Percentiles rank a stretch among this genome's conserved stretches.
phyloP scores from a whole-genome alignment of 2,113 vertebrate genomes.

The Candoia aspera region DNA sequence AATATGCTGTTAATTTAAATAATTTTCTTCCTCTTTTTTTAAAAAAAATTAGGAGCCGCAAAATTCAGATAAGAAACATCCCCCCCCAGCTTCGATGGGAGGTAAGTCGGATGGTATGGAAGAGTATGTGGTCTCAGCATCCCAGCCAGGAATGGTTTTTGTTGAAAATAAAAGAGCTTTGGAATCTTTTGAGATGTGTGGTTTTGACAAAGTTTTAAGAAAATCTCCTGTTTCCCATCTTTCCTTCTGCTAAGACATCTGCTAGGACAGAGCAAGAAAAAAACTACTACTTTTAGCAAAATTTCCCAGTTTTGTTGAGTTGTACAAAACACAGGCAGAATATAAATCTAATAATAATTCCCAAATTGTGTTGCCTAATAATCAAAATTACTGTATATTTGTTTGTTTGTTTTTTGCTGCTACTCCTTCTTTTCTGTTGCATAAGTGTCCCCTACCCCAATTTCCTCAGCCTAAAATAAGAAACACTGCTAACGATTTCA shows the following conservation, averaged over 20 bases:
- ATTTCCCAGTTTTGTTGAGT: not conserved
- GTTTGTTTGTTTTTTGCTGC: not conserved
- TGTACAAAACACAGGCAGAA: not conserved
- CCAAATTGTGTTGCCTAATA: not conserved
- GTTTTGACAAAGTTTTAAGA: not conserved
- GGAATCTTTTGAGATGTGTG: not conserved
- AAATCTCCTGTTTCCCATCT: not conserved
- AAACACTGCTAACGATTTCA: too few relatives aligned
- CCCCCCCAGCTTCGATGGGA: constrained; percentile 95
- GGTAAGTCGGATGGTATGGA: constrained; percentile 72
- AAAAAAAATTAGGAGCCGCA: constrained; percentile 83
- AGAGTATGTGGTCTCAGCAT: not conserved
- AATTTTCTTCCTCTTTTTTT: constrained; percentile 19
- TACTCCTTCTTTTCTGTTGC: not conserved
- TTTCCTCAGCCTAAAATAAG: too few relatives aligned
- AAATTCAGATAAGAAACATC: constrained; percentile 93
- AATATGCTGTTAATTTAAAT: not conserved
- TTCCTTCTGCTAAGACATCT: not conserved
- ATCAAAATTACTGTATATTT: too few relatives aligned
- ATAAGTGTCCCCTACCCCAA: not conserved
- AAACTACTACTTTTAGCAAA: not conserved
- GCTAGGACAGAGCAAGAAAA: not conserved
- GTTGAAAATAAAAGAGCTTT: too few relatives aligned
- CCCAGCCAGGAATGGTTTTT: not conserved
- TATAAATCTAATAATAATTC: not conserved